These are phyloP conservation scores for Epinotia bilunana DNA, from an alignment of 2,888 invertebrate species.

Conservation along the genomic window DNA sequence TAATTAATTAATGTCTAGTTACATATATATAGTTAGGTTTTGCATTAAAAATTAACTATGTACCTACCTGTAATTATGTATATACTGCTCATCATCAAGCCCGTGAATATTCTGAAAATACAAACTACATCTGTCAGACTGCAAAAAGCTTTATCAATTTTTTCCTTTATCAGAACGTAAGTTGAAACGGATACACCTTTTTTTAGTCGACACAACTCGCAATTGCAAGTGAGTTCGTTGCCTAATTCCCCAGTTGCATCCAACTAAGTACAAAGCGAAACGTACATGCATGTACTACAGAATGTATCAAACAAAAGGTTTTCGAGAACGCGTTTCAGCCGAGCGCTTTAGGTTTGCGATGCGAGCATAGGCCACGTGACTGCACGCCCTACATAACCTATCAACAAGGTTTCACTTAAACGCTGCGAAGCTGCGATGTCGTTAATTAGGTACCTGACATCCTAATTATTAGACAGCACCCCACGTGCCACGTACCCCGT, in stretches of 20 bases:
- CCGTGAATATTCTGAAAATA: background rate
- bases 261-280: constrained; percentile 15
- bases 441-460: background rate
- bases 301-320: constrained; percentile 29
- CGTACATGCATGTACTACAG: constrained; percentile 1
- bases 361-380: constrained; percentile 29
- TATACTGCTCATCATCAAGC: background rate
- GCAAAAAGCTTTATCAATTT: no score
- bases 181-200: no score
- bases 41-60: background rate
- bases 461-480: background rate
- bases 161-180: no score
- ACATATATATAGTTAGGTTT: background rate
- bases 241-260: background rate
- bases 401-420: constrained; percentile 11
- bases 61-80: background rate
- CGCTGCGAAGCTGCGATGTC: background rate
- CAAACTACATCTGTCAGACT: no score
- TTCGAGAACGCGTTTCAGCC: constrained; percentile 21
- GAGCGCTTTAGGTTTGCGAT: background rate
- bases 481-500: background rate
- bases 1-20: background rate
- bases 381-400: constrained; percentile 27
- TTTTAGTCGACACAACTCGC: no score
- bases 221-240: background rate